Percentiles rank a stretch among this genome's conserved stretches.
phyloP scores from a whole-genome alignment of 2,797 vertebrate species.

The Eleutherodactylus coqui region DNA sequence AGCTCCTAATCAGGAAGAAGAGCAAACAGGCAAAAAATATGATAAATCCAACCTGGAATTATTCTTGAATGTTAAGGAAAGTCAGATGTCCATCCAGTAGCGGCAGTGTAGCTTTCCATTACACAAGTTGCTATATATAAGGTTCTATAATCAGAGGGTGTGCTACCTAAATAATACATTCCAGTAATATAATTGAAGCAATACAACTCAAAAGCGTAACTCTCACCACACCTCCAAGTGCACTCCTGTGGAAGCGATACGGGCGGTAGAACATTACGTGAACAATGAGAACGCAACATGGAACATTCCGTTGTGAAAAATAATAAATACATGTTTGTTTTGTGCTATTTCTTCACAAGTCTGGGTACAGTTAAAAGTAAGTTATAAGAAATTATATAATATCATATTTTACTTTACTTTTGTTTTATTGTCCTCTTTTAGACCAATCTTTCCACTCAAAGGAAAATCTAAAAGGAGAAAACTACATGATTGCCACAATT shows the following conservation, averaged over 20 bases:
- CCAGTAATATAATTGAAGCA: neutral
- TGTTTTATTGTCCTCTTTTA: no score
- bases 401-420: no score
- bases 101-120: neutral
- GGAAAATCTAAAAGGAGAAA: no score
- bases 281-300: neutral
- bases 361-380: no score
- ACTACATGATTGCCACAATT: no score
- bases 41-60: neutral
- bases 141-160: neutral
- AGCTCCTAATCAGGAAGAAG: neutral
- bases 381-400: no score
- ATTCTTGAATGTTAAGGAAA: neutral
- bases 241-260: neutral
- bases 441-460: no score
- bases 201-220: neutral
- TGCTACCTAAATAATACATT: neutral
- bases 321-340: no score
- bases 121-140: neutral
- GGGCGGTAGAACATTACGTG: neutral
- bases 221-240: slow-evolving; percentile 1
- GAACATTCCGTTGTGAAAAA: neutral
- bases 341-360: no score
- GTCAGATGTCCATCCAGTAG: neutral
- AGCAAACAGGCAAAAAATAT: neutral